These are phyloP conservation scores for Zaprionus obscuricornis DNA, from an alignment of 2,888 invertebrate species.

Conservation along the genomic window DNA sequence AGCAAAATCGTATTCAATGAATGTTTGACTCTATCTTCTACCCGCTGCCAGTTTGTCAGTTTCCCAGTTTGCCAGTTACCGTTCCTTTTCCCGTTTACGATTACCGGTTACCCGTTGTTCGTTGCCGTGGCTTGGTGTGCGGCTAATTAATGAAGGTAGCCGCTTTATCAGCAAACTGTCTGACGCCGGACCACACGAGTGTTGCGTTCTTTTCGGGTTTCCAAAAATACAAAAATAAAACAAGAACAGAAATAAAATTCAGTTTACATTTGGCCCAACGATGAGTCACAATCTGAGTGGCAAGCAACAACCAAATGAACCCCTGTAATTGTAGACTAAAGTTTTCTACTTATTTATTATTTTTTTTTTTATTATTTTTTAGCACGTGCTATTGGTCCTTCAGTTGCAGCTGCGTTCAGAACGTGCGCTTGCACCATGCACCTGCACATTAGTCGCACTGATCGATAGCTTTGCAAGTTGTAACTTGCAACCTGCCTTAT, in stretches of 20 bases:
- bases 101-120: not conserved
- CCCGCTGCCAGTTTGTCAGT: no score
- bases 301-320: constrained; percentile 22
- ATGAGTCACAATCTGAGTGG: constrained; percentile 45
- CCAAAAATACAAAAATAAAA: constrained; percentile 10
- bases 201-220: not conserved
- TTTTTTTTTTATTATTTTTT: constrained; percentile 27
- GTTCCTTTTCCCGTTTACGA: not conserved
- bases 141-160: constrained; percentile 76
- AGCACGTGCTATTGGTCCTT: constrained; percentile 43
- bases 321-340: constrained; percentile 19
- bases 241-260: not conserved
- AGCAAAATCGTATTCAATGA: no score
- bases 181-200: constrained; percentile 59
- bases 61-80: constrained; percentile 14
- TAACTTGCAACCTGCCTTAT: not conserved
- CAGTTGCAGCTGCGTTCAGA: constrained; percentile 33
- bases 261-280: constrained; percentile 9
- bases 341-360: not conserved
- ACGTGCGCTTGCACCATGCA: constrained; percentile 42
- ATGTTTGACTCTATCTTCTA: constrained; percentile 1
- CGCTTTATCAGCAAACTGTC: constrained; percentile 42
- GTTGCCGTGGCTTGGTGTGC: constrained; percentile 38
- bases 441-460: constrained; percentile 63
- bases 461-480: constrained; percentile 57